Conservation (phyloP, 2,113 vertebrate species). For the Pelusios castaneus region DNA sequence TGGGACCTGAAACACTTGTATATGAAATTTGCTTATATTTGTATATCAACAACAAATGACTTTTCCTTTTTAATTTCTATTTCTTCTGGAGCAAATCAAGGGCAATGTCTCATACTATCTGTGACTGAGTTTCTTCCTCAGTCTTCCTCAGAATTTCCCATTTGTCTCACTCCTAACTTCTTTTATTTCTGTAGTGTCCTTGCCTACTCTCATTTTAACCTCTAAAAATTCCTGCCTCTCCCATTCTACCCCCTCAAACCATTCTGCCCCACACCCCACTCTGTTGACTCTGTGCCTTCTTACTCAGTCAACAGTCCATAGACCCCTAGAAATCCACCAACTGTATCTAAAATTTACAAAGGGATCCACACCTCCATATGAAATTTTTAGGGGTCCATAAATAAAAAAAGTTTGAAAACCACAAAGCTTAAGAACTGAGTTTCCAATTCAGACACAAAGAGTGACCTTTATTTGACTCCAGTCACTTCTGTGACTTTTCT, state of each 20-base stretch:
- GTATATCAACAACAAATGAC: neutral
- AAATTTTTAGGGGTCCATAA: too few species aligned
- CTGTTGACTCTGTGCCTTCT: neutral
- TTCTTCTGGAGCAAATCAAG: neutral
- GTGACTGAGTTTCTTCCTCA: neutral
- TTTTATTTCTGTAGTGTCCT: neutral
- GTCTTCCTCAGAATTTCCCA: neutral
- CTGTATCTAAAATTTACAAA: neutral
- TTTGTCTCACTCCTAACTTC: neutral
- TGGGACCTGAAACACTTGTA: neutral
- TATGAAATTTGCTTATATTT: neutral
- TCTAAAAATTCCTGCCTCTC: neutral
- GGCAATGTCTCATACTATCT: neutral
- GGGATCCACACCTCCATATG: too few species aligned
- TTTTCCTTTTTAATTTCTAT: neutral
- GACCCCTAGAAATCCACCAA: too few species aligned
- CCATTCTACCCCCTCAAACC: neutral
- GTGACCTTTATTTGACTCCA: neutral
- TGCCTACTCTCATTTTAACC: rapidly evolving
- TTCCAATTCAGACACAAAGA: neutral
- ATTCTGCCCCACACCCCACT: neutral
- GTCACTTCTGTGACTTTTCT: neutral
- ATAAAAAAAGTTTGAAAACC: too few species aligned
- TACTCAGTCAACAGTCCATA: neutral
- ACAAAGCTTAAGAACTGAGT: neutral